phyloP scores from a whole-genome alignment of 2,113 vertebrate species.

The Lamprotornis superbus region DNA sequence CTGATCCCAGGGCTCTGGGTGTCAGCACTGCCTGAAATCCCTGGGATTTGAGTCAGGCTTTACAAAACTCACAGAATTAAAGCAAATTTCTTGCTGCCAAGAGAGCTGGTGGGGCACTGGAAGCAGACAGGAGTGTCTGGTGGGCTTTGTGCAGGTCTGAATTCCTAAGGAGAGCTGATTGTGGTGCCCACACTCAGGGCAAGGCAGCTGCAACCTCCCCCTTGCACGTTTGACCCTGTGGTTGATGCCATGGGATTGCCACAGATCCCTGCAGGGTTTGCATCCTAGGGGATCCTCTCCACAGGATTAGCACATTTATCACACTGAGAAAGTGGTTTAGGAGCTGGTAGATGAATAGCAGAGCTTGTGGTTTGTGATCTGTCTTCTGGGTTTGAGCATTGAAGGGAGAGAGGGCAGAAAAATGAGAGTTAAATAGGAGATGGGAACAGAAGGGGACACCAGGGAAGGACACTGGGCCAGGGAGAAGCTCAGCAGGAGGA shows the following conservation, averaged over 20 bases:
- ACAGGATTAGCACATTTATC: background rate
- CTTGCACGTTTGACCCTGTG: fast-evolving
- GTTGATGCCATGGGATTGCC: background rate
- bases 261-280: background rate
- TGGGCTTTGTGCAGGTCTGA: background rate
- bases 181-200: fast-evolving
- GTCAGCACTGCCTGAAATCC: background rate
- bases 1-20: fast-evolving
- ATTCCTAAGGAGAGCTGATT: background rate
- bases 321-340: fast-evolving
- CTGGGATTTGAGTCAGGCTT: background rate
- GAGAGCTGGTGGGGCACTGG: too few relatives aligned
- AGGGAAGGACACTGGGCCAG: background rate
- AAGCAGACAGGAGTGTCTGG: background rate
- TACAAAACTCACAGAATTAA: background rate
- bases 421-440: background rate
- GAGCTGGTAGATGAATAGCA: background rate
- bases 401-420: background rate
- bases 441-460: background rate
- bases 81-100: background rate
- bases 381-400: background rate
- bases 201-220: background rate
- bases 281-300: background rate
- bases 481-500: background rate
- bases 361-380: background rate